Evolutionary conservation across 1,140 invertebrate genomes (phyloP).

Genomic region (Scaptomyza hsui): DNA sequence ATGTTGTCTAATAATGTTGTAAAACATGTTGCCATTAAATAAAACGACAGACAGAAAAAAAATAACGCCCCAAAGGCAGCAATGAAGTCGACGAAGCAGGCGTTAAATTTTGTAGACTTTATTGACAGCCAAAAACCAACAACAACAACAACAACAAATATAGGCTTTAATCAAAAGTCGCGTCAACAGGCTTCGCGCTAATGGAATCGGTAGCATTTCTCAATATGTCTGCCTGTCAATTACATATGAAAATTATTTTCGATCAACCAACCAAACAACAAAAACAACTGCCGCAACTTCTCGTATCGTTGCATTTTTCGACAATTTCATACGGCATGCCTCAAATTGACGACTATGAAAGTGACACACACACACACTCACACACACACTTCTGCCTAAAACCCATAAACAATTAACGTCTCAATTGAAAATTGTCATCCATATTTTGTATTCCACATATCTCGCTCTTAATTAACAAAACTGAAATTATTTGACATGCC

Average conservation of each 20-base stretch:
- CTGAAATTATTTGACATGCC: conserved; percentile 46
- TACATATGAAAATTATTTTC: conserved; percentile 67
- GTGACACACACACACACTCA: conserved; percentile 12
- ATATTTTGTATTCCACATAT: conserved; percentile 33
- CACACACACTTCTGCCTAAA: neutral
- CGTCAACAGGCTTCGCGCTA: conserved; percentile 54
- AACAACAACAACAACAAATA: too few relatives aligned
- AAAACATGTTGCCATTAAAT: conserved; percentile 76
- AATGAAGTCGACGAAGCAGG: conserved; percentile 14
- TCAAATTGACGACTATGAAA: conserved; percentile 47
- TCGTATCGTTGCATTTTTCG: conserved; percentile 56
- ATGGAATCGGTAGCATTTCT: conserved; percentile 69
- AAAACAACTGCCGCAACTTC: neutral
- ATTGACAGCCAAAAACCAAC: conserved; percentile 16
- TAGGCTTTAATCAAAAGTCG: conserved; percentile 13
- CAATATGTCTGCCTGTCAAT: conserved; percentile 58
- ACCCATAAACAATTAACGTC: conserved; percentile 61
- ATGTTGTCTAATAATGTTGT: conserved; percentile 78
- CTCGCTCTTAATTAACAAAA: conserved; percentile 68
- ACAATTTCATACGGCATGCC: conserved; percentile 67
- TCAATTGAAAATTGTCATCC: conserved; percentile 68
- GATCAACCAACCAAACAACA: conserved; percentile 37
- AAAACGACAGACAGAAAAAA: conserved; percentile 56
- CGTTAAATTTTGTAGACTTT: conserved; percentile 37
- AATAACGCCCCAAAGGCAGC: conserved; percentile 52